Evolutionary conservation across 2,888 invertebrate species (phyloP).

Genomic region (Xanthostigma xanthostigma): DNA sequence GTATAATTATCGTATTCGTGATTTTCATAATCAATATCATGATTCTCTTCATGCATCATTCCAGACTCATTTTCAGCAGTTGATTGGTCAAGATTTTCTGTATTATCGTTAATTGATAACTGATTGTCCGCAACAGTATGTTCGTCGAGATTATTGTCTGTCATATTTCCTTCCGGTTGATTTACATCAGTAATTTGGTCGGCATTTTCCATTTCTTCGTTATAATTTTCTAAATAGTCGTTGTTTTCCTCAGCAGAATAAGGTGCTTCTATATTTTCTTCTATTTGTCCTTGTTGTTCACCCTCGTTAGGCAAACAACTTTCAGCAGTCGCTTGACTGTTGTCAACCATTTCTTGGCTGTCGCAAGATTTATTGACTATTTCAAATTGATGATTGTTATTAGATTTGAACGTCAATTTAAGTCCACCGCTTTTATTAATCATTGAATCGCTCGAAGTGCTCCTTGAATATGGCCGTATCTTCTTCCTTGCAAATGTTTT

Average conservation of each 20-base stretch:
- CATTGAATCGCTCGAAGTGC: neutral
- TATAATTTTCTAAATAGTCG: no score
- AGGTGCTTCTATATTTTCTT: neutral
- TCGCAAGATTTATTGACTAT: slow-evolving; percentile 2
- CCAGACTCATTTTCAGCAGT: no score
- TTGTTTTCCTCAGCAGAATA: neutral
- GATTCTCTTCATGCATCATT: no score
- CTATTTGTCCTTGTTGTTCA: neutral
- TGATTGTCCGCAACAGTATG: no score
- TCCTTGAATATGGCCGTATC: neutral
- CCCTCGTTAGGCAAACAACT: neutral
- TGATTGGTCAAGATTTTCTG: no score
- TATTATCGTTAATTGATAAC: no score
- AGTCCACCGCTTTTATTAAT: neutral
- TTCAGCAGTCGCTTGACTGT: neutral
- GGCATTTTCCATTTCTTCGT: no score
- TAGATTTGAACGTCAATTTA: slow-evolving; percentile 6
- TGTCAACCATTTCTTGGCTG: neutral
- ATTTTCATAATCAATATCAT: neutral
- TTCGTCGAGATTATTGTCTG: no score
- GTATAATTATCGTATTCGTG: neutral
- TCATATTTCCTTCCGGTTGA: no score
- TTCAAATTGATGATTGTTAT: slow-evolving; percentile 5
- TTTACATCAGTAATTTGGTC: no score
- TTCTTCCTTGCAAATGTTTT: no score